Conservation (phyloP, 2,888 invertebrate genomes). For the Pyrocoelia pectoralis region DNA sequence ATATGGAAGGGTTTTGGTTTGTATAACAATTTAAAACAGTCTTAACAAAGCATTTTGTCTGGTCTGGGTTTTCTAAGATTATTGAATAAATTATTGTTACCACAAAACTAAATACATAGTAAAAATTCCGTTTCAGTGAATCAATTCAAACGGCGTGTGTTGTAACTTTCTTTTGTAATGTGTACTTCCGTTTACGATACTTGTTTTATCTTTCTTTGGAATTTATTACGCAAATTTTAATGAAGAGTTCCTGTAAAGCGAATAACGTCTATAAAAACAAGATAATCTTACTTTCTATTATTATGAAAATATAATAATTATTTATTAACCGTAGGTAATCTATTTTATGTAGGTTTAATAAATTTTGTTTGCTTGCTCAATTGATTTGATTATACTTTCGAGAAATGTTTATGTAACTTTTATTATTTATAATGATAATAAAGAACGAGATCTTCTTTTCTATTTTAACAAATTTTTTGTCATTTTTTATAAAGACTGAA, state of each 20-base stretch:
- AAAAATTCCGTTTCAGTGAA: not conserved
- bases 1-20: no score
- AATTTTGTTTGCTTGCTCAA: not conserved
- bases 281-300: constrained; percentile 1
- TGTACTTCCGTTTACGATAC: not conserved
- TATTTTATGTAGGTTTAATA: not conserved
- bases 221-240: not conserved
- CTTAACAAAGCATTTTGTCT: no score
- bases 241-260: not conserved
- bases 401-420: not conserved
- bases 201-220: not conserved
- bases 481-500: not conserved
- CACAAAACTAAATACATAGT: not conserved
- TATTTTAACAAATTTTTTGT: not conserved
- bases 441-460: no score
- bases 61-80: no score
- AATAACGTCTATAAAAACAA: not conserved
- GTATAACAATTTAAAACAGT: no score
- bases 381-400: not conserved
- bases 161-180: not conserved
- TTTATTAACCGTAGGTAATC: not conserved
- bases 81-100: no score
- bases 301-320: not conserved
- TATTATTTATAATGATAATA: not conserved
- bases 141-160: not conserved